Conservation (phyloP, 2,113 vertebrate genomes). For the Heloderma charlesbogerti region DNA sequence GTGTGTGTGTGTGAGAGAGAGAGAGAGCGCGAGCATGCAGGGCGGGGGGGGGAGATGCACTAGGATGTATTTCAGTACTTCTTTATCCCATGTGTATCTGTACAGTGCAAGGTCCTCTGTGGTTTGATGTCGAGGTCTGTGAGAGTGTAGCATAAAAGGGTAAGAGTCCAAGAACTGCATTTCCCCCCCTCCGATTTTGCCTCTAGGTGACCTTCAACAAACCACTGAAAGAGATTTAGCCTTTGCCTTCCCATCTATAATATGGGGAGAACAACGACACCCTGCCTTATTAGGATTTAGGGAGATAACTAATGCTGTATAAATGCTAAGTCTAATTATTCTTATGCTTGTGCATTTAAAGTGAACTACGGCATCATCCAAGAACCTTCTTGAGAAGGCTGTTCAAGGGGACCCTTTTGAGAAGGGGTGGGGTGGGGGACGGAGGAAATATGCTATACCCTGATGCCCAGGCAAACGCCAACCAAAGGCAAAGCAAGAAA, state of each 20-base stretch:
- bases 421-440: background rate
- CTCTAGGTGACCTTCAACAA: background rate
- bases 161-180: background rate
- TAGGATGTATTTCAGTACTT: background rate
- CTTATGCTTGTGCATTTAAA: background rate
- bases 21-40: too few relatives aligned
- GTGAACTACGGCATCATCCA: background rate
- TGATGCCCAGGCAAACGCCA: constrained; percentile 37
- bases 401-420: background rate
- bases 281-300: background rate
- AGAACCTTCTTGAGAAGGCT: too few relatives aligned
- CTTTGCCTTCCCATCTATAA: background rate
- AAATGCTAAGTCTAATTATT: background rate
- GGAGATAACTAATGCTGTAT: background rate
- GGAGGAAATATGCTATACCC: constrained; percentile 24
- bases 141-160: background rate
- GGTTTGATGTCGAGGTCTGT: background rate
- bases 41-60: background rate
- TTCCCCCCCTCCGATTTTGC: background rate
- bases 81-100: constrained; percentile 34
- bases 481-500: constrained; percentile 19
- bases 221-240: background rate
- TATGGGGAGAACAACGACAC: background rate
- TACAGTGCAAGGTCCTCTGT: background rate
- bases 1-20: too few relatives aligned